Conservation (phyloP, 2,113 vertebrate genomes). For the Neolamprologus longior region DNA sequence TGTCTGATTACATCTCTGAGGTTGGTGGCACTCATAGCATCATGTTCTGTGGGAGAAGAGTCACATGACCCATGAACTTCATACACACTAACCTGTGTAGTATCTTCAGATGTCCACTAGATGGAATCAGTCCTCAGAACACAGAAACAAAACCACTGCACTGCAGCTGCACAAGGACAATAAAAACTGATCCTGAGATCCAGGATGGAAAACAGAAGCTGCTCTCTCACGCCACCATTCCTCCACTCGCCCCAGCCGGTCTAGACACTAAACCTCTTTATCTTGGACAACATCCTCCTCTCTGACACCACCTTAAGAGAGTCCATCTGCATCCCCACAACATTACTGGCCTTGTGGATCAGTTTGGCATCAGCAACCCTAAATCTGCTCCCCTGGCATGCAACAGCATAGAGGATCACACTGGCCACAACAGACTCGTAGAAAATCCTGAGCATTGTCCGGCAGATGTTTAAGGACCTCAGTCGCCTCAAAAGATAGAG, state of each 20-base stretch:
- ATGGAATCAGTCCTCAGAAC: not conserved
- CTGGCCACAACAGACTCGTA: too few relatives aligned
- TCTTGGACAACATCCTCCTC: not conserved
- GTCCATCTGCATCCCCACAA: too few relatives aligned
- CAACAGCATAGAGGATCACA: too few relatives aligned
- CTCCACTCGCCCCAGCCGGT: too few relatives aligned
- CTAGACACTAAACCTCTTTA: not conserved
- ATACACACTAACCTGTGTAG: not conserved
- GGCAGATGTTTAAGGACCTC: too few relatives aligned
- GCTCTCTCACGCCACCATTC: too few relatives aligned
- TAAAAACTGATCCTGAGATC: not conserved
- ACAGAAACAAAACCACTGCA: not conserved
- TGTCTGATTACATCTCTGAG: not conserved
- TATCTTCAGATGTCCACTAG: not conserved
- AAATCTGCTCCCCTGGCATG: too few relatives aligned
- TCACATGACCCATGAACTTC: accelerated
- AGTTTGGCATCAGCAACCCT: too few relatives aligned
- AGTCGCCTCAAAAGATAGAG: too few relatives aligned
- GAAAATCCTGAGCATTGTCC: too few relatives aligned
- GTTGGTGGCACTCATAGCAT: not conserved
- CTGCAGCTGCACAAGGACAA: not conserved
- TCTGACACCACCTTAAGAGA: not conserved
- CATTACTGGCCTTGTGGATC: too few relatives aligned
- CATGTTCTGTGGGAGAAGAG: not conserved
- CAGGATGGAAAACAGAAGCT: too few relatives aligned